A percentile compares a stretch with the other conserved stretches of the same genome.
phyloP scores from a whole-genome alignment of 2,888 invertebrate species.

The Lepidochrysops patricia region DNA sequence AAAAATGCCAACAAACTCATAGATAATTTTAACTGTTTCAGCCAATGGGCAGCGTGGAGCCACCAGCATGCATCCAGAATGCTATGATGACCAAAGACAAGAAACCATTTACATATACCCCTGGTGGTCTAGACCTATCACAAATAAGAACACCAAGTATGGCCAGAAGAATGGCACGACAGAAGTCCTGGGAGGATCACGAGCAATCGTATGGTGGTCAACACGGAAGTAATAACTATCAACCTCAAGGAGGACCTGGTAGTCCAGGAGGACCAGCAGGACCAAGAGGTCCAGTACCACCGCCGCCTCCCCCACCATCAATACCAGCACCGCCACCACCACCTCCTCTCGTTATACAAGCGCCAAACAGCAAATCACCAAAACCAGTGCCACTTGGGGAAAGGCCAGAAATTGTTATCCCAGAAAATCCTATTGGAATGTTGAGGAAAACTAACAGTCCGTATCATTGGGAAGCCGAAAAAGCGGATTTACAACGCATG shows the following conservation, averaged over 20 bases:
- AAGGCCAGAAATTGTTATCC: slow-evolving; percentile 83
- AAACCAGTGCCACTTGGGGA: slow-evolving; percentile 73
- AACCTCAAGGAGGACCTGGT: slow-evolving; percentile 39
- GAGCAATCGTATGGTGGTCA: slow-evolving; percentile 58
- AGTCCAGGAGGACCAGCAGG: neutral
- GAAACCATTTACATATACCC: slow-evolving; percentile 97
- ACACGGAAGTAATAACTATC: slow-evolving; percentile 38
- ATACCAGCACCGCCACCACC: slow-evolving; percentile 74
- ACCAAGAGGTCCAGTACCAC: slow-evolving; percentile 40
- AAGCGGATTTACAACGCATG: slow-evolving; percentile 69
- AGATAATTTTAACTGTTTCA: slow-evolving; percentile 37
- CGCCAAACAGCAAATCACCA: slow-evolving; percentile 61
- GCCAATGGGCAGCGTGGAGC: slow-evolving; percentile 74
- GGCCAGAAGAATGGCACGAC: slow-evolving; percentile 83
- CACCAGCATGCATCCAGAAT: slow-evolving; percentile 92
- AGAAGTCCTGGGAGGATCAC: slow-evolving; percentile 75
- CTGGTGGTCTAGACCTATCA: slow-evolving; percentile 92
- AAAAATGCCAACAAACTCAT: neutral
- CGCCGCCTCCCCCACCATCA: slow-evolving; percentile 61
- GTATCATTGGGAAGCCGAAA: slow-evolving; percentile 76
- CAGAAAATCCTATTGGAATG: slow-evolving; percentile 81
- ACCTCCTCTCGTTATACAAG: slow-evolving; percentile 74
- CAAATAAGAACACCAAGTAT: slow-evolving; percentile 93
- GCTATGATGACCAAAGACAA: slow-evolving; percentile 97
- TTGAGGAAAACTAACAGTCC: slow-evolving; percentile 81